Evolutionary conservation across 2,797 vertebrate species (phyloP).

Genomic region (Chelon labrosus): DNA sequence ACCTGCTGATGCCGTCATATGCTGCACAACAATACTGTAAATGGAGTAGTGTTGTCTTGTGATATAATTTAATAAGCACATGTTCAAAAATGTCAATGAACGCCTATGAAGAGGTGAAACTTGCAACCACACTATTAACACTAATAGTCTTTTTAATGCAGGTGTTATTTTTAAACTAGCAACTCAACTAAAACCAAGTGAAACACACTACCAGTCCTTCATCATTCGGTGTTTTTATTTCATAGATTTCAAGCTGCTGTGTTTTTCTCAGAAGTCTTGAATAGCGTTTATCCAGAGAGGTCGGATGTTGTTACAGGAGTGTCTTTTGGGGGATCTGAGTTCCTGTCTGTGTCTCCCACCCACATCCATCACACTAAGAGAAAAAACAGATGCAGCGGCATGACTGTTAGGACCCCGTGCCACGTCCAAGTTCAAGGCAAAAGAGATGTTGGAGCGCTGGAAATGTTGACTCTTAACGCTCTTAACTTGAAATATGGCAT

Average conservation of each 20-base stretch:
- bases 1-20: neutral
- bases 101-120: neutral
- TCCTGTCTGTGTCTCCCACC: constrained; percentile 84
- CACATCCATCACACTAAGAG: constrained; percentile 80
- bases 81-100: neutral
- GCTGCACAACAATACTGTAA: neutral
- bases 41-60: neutral
- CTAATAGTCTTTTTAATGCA: neutral
- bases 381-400: constrained; percentile 80
- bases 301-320: constrained; percentile 79
- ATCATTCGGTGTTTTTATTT: constrained; percentile 24
- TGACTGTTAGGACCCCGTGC: constrained; percentile 48
- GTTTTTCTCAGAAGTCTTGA: constrained; percentile 71
- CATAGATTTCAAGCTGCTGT: constrained; percentile 22
- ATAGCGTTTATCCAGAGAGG: constrained; percentile 77
- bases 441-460: constrained; percentile 21
- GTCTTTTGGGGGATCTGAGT: constrained; percentile 77
- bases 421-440: constrained; percentile 45
- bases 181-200: neutral
- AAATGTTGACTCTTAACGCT: constrained; percentile 20
- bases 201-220: constrained; percentile 4
- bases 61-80: neutral
- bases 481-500: constrained; percentile 9
- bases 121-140: neutral
- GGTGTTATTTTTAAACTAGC: neutral